phyloP scores from a whole-genome alignment of 2,113 vertebrate genomes.

The Scophthalmus maximus region DNA sequence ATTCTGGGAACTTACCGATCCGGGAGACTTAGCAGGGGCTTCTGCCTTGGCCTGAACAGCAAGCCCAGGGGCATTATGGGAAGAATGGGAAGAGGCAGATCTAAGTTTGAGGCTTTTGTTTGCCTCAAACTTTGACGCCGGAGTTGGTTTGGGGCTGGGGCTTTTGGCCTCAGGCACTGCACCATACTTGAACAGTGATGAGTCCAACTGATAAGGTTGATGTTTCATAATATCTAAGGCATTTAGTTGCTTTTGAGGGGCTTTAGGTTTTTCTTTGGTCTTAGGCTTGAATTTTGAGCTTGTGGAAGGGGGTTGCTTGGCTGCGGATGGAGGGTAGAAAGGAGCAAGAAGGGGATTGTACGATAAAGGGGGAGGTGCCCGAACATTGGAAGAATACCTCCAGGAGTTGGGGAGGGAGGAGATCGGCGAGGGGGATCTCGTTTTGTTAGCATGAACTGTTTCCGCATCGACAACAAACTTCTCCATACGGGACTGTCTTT shows the following conservation, averaged over 20 bases:
- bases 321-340: constrained; percentile 88
- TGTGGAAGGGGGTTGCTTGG: constrained; percentile 82
- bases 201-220: constrained; percentile 92
- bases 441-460: constrained; percentile 88
- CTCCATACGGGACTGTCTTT: constrained; percentile 94
- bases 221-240: constrained; percentile 97
- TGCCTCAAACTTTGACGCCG: constrained; percentile 66
- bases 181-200: constrained; percentile 92
- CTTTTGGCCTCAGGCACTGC: constrained; percentile 81
- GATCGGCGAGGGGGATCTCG: constrained; percentile 88
- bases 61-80: constrained; percentile 49
- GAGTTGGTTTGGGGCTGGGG: constrained; percentile 72
- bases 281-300: constrained; percentile 76
- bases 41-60: constrained; percentile 65
- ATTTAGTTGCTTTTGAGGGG: constrained; percentile 87
- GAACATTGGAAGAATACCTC: constrained; percentile 97
- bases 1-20: constrained; percentile 78
- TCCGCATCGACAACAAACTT: constrained; percentile 93
- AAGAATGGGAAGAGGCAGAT: constrained; percentile 48
- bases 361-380: constrained; percentile 92
- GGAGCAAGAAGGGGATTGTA: constrained; percentile 94
- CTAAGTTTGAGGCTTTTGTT: constrained; percentile 59
- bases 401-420: constrained; percentile 91
- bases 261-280: constrained; percentile 83
- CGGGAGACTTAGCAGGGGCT: constrained; percentile 79